These are phyloP conservation scores for Ia io DNA, from an alignment of 2,113 vertebrate species.

Conservation along the genomic window DNA sequence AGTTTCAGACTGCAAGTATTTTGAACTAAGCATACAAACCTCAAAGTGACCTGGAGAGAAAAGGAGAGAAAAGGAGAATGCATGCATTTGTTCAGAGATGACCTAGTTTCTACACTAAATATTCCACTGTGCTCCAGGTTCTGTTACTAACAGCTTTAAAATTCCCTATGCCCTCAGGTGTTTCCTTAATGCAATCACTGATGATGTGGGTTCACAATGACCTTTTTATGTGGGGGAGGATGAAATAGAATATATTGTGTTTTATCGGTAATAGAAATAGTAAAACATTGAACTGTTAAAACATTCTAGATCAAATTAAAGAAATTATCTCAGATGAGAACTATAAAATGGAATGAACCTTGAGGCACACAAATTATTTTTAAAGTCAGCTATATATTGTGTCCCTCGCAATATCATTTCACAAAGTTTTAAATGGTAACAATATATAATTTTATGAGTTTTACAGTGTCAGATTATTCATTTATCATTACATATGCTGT, in stretches of 20 bases:
- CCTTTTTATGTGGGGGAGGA: not conserved
- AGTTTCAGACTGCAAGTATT: not conserved
- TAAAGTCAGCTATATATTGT: not conserved
- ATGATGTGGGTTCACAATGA: not conserved
- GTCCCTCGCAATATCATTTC: not conserved
- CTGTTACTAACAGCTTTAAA: not conserved
- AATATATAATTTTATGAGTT: not conserved
- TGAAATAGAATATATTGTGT: not conserved
- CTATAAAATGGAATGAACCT: not conserved
- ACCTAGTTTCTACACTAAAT: constrained; percentile 4
- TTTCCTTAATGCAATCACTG: not conserved
- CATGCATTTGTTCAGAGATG: not conserved
- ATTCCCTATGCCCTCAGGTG: not conserved
- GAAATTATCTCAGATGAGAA: not conserved
- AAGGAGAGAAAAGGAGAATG: not conserved
- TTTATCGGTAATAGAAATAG: not conserved
- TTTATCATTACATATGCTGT: not conserved
- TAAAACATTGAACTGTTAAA: not conserved
- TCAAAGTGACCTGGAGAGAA: constrained; percentile 1
- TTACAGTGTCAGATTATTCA: not conserved
- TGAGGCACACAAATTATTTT: not conserved
- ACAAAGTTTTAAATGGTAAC: not conserved
- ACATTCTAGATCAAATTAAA: not conserved
- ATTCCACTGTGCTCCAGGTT: not conserved
- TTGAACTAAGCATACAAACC: not conserved